A percentile compares a stretch with the other conserved stretches of the same genome.
phyloP scores from a whole-genome alignment of 1,140 invertebrate species.

The Drosophila murphyi region DNA sequence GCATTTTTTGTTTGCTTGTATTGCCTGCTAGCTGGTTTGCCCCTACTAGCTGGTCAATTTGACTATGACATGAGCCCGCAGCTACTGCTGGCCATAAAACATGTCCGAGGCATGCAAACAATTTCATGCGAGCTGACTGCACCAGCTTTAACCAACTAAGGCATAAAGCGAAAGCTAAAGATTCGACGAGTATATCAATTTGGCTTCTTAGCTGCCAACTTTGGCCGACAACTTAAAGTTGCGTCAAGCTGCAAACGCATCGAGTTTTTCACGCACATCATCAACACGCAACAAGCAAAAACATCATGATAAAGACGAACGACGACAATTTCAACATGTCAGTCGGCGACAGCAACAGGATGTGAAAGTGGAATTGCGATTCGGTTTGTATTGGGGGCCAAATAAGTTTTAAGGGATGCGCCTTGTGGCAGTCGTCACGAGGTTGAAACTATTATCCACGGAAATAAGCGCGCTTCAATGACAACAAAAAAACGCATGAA shows the following conservation, averaged over 20 bases:
- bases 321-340: constrained; percentile 76
- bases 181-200: constrained; percentile 65
- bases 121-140: constrained; percentile 58
- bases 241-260: constrained; percentile 25
- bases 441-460: constrained; percentile 80
- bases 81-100: constrained; percentile 53
- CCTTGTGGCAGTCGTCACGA: constrained; percentile 50
- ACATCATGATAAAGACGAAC: constrained; percentile 57
- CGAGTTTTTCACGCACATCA: constrained; percentile 53
- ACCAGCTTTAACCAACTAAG: constrained; percentile 6
- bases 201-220: constrained; percentile 54
- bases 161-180: constrained; percentile 20
- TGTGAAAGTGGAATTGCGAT: neutral
- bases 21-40: constrained; percentile 18
- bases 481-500: constrained; percentile 69
- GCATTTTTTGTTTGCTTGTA: constrained; percentile 49
- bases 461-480: constrained; percentile 74
- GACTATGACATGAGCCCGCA: constrained; percentile 60
- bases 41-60: constrained; percentile 72
- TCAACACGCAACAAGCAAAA: constrained; percentile 70
- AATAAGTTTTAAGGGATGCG: constrained; percentile 5
- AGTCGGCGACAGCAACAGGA: constrained; percentile 29
- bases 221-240: constrained; percentile 66
- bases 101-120: constrained; percentile 44
- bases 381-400: neutral